Percentiles rank a stretch among this genome's conserved stretches.
phyloP scores from a whole-genome alignment of 2,113 vertebrate genomes.

The Micronycteris hirsuta region DNA sequence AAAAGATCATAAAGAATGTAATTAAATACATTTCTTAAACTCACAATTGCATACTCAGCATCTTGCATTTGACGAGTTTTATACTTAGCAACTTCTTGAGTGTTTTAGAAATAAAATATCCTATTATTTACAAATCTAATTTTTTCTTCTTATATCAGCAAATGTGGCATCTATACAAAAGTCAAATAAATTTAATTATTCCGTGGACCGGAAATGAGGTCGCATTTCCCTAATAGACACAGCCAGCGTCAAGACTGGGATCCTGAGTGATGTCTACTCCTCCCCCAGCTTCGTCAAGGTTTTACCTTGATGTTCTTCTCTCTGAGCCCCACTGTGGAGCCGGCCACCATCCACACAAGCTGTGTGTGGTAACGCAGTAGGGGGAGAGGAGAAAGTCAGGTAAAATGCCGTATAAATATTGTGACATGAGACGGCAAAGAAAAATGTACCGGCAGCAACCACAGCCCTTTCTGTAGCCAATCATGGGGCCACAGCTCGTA shows the following conservation, averaged over 20 bases:
- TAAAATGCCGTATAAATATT: background rate
- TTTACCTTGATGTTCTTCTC: background rate
- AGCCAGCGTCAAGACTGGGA: background rate
- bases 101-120: constrained; percentile 17
- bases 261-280: background rate
- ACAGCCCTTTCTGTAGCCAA: background rate
- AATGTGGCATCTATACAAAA: background rate
- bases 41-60: background rate
- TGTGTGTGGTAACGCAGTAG: background rate
- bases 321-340: background rate
- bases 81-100: background rate
- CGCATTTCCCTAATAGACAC: background rate
- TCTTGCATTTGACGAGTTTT: constrained; percentile 10
- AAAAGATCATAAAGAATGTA: background rate
- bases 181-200: background rate
- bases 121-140: background rate
- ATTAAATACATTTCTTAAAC: constrained; percentile 45
- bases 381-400: background rate
- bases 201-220: background rate
- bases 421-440: background rate
- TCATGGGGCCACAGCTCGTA: background rate
- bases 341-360: background rate
- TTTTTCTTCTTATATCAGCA: background rate
- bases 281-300: background rate
- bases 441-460: background rate